These are phyloP conservation scores for Coreoperca whiteheadi DNA, from an alignment of 2,113 vertebrate genomes.

Conservation along the genomic window DNA sequence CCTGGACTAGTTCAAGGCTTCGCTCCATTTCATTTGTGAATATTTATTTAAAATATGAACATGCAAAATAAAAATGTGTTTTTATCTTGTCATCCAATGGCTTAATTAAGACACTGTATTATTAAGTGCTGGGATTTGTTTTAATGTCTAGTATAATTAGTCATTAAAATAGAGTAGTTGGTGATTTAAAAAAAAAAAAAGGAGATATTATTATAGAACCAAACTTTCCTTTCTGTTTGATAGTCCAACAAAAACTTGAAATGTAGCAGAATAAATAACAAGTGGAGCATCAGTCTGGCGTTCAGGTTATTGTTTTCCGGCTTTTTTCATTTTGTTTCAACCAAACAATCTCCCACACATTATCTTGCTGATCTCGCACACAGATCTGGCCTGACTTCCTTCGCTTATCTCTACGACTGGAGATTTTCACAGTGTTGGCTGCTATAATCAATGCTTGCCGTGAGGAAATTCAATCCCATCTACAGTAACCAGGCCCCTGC, in stretches of 20 bases:
- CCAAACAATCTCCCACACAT: constrained; percentile 13
- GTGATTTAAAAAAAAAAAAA: neutral
- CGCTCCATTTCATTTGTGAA: neutral
- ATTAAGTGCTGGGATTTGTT: neutral
- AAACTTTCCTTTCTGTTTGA: neutral
- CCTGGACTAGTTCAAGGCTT: neutral
- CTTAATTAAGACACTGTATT: neutral
- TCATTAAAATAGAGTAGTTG: neutral
- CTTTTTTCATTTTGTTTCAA: constrained; percentile 21
- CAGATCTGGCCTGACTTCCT: constrained; percentile 42
- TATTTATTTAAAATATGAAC: neutral
- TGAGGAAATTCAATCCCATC: constrained; percentile 61
- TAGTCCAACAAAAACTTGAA: neutral
- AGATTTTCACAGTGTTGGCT: constrained; percentile 44
- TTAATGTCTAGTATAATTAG: neutral
- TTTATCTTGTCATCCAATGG: neutral
- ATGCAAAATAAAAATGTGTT: neutral
- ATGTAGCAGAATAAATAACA: constrained; percentile 11
- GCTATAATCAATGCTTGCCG: constrained; percentile 57
- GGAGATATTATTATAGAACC: constrained; percentile 1
- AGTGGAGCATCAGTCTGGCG: neutral
- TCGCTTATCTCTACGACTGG: constrained; percentile 39
- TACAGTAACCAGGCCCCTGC: constrained; percentile 3
- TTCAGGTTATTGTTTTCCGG: constrained; percentile 20
- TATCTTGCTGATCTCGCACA: constrained; percentile 38